phyloP scores from a whole-genome alignment of 2,888 invertebrate species.

The Drosophila percnosoma region DNA sequence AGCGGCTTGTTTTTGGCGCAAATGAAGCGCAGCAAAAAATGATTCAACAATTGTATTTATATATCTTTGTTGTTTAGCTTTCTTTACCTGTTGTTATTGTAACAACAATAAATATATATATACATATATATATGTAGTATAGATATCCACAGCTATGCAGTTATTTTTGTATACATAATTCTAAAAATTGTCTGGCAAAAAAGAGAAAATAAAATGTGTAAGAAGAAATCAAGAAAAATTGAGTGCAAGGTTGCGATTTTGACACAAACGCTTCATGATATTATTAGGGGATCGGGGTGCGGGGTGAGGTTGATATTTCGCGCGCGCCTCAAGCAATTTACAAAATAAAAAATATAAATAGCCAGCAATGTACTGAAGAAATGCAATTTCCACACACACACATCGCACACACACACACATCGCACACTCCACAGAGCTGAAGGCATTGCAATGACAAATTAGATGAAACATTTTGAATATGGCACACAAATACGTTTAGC shows the following conservation, averaged over 20 bases:
- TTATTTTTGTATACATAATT: slow-evolving; percentile 59
- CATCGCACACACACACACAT: neutral
- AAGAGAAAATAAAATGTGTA: slow-evolving; percentile 18
- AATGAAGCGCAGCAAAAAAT: slow-evolving; percentile 53
- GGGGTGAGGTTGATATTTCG: slow-evolving; percentile 6
- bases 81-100: neutral
- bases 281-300: slow-evolving; percentile 1
- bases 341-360: slow-evolving; percentile 67
- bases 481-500: slow-evolving; percentile 10
- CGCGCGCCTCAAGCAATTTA: slow-evolving; percentile 56
- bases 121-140: slow-evolving; percentile 10
- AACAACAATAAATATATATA: neutral
- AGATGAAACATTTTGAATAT: slow-evolving; percentile 23
- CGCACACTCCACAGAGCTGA: neutral
- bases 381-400: slow-evolving; percentile 42
- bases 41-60: slow-evolving; percentile 43
- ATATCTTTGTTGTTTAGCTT: slow-evolving; percentile 5
- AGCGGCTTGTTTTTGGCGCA: slow-evolving; percentile 14
- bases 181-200: slow-evolving; percentile 61
- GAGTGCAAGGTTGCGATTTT: slow-evolving; percentile 76
- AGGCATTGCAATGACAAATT: slow-evolving; percentile 23
- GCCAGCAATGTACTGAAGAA: slow-evolving; percentile 62
- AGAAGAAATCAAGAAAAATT: slow-evolving; percentile 47
- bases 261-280: slow-evolving; percentile 56
- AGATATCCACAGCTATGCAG: slow-evolving; percentile 23